These are phyloP conservation scores for Fistularia commersonii DNA, from an alignment of 2,797 vertebrate species.

Conservation along the genomic window DNA sequence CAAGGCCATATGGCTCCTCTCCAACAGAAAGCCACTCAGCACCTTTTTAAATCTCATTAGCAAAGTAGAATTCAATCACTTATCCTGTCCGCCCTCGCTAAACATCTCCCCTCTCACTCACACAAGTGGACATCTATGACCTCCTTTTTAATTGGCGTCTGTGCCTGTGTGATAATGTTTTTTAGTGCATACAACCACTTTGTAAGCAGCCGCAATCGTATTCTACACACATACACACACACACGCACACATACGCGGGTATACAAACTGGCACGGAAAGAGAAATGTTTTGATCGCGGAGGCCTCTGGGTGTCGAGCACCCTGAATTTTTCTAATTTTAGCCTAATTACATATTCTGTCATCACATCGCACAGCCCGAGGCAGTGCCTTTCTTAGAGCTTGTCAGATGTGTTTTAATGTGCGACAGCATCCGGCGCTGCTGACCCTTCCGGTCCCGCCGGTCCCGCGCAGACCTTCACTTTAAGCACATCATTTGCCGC, in stretches of 20 bases:
- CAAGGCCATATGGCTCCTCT: conserved; percentile 63
- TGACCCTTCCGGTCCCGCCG: conserved; percentile 56
- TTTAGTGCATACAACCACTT: conserved; percentile 45
- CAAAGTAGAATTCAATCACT: conserved; percentile 71
- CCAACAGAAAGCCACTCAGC: conserved; percentile 68
- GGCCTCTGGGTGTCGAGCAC: conserved; percentile 53
- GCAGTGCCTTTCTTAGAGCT: conserved; percentile 51
- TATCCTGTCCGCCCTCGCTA: conserved; percentile 52
- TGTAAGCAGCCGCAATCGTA: conserved; percentile 41
- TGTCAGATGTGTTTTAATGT: conserved; percentile 70
- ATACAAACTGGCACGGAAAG: conserved; percentile 2
- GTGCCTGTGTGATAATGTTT: conserved; percentile 66
- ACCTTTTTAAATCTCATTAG: conserved; percentile 78
- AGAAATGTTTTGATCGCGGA: conserved; percentile 48
- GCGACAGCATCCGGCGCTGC: conserved; percentile 39
- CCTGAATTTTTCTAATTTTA: conserved; percentile 66
- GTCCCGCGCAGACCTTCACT: conserved; percentile 46
- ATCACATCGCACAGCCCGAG: conserved; percentile 50
- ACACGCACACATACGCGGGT: conserved; percentile 15
- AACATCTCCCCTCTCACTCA: conserved; percentile 51
- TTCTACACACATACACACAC: conserved; percentile 12
- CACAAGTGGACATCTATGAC: conserved; percentile 68
- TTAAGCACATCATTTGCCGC: conserved; percentile 64
- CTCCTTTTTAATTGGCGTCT: conserved; percentile 66
- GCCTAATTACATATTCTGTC: conserved; percentile 65